Evolutionary conservation across 2,888 invertebrate genomes (phyloP).

Genomic region (Omphaloscelis lunosa): DNA sequence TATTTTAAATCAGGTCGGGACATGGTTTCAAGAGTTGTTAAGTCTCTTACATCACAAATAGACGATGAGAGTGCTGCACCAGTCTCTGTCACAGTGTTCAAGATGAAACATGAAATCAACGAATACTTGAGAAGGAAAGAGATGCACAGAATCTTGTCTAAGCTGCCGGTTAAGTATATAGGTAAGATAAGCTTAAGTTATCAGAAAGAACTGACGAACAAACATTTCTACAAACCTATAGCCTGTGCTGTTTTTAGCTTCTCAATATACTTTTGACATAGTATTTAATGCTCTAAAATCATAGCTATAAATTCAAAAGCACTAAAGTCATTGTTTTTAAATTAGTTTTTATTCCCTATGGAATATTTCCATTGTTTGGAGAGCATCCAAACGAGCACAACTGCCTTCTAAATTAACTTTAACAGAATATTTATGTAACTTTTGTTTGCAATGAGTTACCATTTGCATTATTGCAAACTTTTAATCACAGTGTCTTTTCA

Average conservation of each 20-base stretch:
- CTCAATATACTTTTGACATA: background rate
- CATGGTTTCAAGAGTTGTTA: slow-evolving; percentile 92
- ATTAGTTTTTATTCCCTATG: slow-evolving; percentile 10
- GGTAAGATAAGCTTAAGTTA: slow-evolving; percentile 73
- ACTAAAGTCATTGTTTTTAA: background rate
- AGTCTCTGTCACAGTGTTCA: slow-evolving; percentile 88
- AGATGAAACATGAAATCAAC: slow-evolving; percentile 88
- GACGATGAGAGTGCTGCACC: slow-evolving; percentile 84
- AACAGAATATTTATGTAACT: slow-evolving; percentile 2
- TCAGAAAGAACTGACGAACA: background rate
- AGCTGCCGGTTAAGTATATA: slow-evolving; percentile 86
- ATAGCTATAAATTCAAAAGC: background rate
- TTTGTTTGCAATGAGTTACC: background rate
- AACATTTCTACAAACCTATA: background rate
- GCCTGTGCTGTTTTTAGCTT: background rate
- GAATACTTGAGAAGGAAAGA: slow-evolving; percentile 85
- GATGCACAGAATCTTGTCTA: slow-evolving; percentile 85
- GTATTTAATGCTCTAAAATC: background rate
- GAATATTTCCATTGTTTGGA: slow-evolving; percentile 37
- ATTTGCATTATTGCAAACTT: background rate
- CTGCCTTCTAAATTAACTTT: slow-evolving; percentile 29
- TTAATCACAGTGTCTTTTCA: background rate
- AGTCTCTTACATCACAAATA: slow-evolving; percentile 89
- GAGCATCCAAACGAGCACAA: slow-evolving; percentile 34
- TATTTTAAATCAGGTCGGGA: slow-evolving; percentile 88